These are phyloP conservation scores for Epinotia brunnichana DNA, from an alignment of 2,888 invertebrate genomes.

Conservation along the genomic window DNA sequence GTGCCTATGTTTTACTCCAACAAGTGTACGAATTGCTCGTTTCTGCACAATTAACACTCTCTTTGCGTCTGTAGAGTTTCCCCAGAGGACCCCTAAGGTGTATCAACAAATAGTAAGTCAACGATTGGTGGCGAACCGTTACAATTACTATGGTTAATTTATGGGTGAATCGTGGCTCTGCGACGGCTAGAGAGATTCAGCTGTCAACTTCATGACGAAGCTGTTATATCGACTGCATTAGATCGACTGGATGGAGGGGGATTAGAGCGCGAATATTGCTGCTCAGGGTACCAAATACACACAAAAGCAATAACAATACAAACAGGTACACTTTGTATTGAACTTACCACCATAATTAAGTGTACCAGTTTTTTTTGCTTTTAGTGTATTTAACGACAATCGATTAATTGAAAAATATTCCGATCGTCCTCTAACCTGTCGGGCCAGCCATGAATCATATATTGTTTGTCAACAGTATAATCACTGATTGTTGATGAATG, in stretches of 20 bases:
- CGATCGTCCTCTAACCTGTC: background rate
- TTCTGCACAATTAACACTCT: too few relatives aligned
- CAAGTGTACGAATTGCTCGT: too few relatives aligned
- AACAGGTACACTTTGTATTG: too few relatives aligned
- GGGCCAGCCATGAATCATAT: background rate
- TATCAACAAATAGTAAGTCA: too few relatives aligned
- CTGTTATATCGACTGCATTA: background rate
- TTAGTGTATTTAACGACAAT: too few relatives aligned
- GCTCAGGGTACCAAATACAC: background rate
- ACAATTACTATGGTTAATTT: background rate
- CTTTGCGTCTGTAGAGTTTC: too few relatives aligned
- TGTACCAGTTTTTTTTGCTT: too few relatives aligned
- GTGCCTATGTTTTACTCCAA: too few relatives aligned
- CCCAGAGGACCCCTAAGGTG: too few relatives aligned
- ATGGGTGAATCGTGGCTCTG: background rate
- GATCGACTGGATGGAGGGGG: background rate
- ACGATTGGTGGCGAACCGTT: background rate
- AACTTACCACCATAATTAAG: too few relatives aligned
- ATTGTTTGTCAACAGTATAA: slow-evolving; percentile 2
- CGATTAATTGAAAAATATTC: background rate
- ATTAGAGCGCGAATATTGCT: background rate
- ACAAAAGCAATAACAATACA: too few relatives aligned
- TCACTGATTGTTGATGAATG: slow-evolving; percentile 23
- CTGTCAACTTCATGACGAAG: background rate
- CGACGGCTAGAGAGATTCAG: background rate